Base-by-base conservation (phyloP, 2,797 vertebrate species). In the Sardinella longiceps region DNA sequence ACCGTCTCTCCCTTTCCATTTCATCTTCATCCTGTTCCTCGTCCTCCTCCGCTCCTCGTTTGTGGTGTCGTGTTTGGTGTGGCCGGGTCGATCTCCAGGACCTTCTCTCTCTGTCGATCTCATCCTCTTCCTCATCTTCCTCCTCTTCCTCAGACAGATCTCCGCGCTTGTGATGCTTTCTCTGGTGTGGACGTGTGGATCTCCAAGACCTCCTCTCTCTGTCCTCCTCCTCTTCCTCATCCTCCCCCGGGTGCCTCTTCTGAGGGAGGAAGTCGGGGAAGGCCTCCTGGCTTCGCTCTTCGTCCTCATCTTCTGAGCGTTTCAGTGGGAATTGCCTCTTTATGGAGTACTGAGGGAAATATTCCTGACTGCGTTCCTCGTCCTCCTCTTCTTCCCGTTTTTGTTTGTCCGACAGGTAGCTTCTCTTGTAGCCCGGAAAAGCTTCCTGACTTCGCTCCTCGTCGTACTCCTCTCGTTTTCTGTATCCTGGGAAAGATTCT, bases 301-400 rank as follows among this genome's bases (percentile, higher is more conserved):
- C 91, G 0, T 93, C 90, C 85, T 15, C 87, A 37, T 88, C 86
- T 9, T 89, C 83, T 28, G 50, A 86, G 66, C 58, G 82, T 51
- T 86, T 90, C 74, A 89, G 51, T 0, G 84, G 83, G 20, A n/a
- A 85, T 10, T 37, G 87, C 80, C 86, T 90, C 70, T 90, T 89
- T 10, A 84, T 87, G 70, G 33, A 4, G 30, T 74, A 37, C 10
- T 20, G 20, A 9, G 87, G 92, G 92, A 94, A 95, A 80, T 94
- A 94, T 83, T 95, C 95, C 85, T 95, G 94, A 88, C 93, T 94
- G 81, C 90, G 92, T 12, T 95, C 93, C 0, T 94, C 90, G 25
- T 94, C 90, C 0, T 89, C 86, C 23, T 30, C 91, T 83, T 94
- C 93, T 83, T 94, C 93, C 74, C 84, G 91, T 86, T 94, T 94